Conservation (phyloP, 2,113 vertebrate species). For the rat (Rattus norvegicus) region GRCr8 NC_086039.1:118892001-118892500, state of each 20-base stretch:
- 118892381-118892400: constrained; percentile 33
- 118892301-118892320: background rate
- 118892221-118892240: constrained; percentile 28
- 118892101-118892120: background rate
- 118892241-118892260: constrained; percentile 8
- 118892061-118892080: constrained; percentile 40
- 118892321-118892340: background rate
- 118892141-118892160: background rate
- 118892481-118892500: background rate
- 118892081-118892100: background rate
- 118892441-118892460: background rate
- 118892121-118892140: background rate
- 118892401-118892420: constrained; percentile 32
- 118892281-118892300: background rate
- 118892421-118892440: constrained; percentile 37
- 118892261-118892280: background rate
- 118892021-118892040: constrained; percentile 45
- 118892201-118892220: constrained; percentile 11
- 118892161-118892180: constrained; percentile 35
- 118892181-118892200: constrained; percentile 33
- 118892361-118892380: background rate
- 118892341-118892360: constrained; percentile 10
- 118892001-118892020: constrained; percentile 26
- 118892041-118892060: constrained; percentile 4
- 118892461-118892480: constrained; percentile 25